phyloP scores from a whole-genome alignment of 2,113 vertebrate species.

The Cavia porcellus region DNA sequence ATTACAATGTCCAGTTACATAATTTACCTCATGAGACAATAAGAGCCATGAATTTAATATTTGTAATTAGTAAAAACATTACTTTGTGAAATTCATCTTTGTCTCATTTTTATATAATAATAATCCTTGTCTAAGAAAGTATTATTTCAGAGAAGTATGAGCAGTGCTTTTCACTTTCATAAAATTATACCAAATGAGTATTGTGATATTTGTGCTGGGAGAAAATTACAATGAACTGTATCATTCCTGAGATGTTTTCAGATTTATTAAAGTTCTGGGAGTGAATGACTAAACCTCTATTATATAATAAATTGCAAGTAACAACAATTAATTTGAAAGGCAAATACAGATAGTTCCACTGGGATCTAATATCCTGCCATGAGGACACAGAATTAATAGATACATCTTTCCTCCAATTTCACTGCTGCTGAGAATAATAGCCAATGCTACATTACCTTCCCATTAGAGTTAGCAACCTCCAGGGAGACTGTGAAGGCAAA shows the following conservation, averaged over 20 bases:
- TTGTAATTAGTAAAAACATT: constrained; percentile 10
- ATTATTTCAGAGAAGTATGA: neutral
- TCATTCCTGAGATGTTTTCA: neutral
- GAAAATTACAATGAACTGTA: constrained; percentile 10
- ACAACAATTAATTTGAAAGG: constrained; percentile 64
- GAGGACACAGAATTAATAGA: constrained; percentile 67
- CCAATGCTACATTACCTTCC: constrained; percentile 77
- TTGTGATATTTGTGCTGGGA: constrained; percentile 78
- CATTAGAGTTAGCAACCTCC: constrained; percentile 78
- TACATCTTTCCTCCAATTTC: constrained; percentile 63
- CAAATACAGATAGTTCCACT: constrained; percentile 33
- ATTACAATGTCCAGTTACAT: neutral
- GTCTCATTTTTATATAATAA: neutral
- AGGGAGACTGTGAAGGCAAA: constrained; percentile 66
- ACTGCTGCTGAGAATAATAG: constrained; percentile 69
- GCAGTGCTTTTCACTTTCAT: neutral
- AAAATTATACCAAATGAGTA: constrained; percentile 61
- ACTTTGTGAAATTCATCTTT: neutral
- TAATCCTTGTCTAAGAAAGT: neutral
- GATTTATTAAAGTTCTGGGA: neutral
- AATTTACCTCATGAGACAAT: neutral
- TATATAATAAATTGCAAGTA: constrained; percentile 46
- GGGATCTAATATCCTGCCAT: neutral
- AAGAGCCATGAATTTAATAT: neutral
- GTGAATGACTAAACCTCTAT: neutral